phyloP scores from a whole-genome alignment of 2,888 invertebrate genomes.

The Campoplex capitator region DNA sequence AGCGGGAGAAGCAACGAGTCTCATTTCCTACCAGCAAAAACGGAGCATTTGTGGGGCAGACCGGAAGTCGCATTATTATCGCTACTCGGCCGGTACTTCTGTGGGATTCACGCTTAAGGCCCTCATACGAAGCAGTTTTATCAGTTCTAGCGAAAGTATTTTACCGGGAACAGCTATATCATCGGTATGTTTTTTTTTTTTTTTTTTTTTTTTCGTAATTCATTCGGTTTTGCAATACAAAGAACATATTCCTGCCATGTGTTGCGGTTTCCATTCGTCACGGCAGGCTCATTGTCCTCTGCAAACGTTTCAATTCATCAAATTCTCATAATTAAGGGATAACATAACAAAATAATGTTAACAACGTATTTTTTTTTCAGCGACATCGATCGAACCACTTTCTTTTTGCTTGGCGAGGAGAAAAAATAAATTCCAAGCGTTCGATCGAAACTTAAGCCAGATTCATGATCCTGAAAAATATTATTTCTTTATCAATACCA shows the following conservation, averaged over 20 bases:
- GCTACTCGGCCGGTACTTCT: conserved; percentile 62
- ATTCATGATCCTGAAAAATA: no score
- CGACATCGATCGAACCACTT: not conserved
- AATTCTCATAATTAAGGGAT: not conserved
- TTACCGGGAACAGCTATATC: conserved; percentile 11
- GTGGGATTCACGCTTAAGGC: conserved; percentile 66
- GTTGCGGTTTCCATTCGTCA: conserved; percentile 35
- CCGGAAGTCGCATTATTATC: conserved; percentile 77
- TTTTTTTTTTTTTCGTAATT: conserved; percentile 1
- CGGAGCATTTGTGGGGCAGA: conserved; percentile 45
- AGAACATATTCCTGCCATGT: conserved; percentile 13
- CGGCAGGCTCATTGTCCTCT: conserved; percentile 10
- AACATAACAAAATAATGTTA: not conserved
- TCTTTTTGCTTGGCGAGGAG: no score
- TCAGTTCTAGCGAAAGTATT: conserved; percentile 41
- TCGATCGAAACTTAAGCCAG: no score
- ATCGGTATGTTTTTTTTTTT: not conserved
- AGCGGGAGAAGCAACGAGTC: conserved; percentile 17
- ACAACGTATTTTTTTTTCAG: not conserved
- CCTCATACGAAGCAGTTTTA: conserved; percentile 43
- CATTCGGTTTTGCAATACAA: conserved; percentile 8
- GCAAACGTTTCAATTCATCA: not conserved
- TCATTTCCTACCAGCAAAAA: conserved; percentile 47
- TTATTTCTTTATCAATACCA: no score
- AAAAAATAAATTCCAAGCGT: no score